A percentile compares a stretch with the other conserved stretches of the same genome.
Evolutionary conservation across 2,888 invertebrate genomes (phyloP).

Genomic region (Dolichopus griseipennis): DNA sequence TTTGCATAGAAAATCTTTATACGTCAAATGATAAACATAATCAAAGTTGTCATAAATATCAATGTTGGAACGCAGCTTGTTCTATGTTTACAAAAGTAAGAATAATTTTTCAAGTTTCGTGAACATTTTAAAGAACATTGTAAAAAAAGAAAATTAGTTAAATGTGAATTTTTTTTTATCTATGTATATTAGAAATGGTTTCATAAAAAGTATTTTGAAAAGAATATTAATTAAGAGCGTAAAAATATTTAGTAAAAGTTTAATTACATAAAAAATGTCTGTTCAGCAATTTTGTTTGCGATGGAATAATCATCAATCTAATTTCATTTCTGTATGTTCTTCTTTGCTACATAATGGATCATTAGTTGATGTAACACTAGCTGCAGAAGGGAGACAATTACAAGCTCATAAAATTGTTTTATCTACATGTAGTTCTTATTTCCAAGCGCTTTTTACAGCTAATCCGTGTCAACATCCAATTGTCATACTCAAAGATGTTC

Average conservation of each 20-base stretch:
- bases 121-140: neutral
- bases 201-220: neutral
- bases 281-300: conserved; percentile 71
- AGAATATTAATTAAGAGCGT: neutral
- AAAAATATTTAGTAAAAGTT: neutral
- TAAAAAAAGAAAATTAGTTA: neutral
- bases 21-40: no score
- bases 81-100: neutral
- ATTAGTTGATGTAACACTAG: conserved; percentile 80
- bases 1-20: no score
- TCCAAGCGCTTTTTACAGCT: conserved; percentile 76
- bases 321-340: conserved; percentile 83
- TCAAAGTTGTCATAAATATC: no score
- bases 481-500: conserved; percentile 81
- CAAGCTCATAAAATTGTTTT: conserved; percentile 85
- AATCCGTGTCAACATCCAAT: conserved; percentile 86
- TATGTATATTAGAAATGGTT: neutral
- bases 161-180: neutral
- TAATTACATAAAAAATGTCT: conserved; percentile 45
- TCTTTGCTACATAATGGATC: conserved; percentile 73
- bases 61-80: neutral
- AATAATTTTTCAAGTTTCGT: neutral
- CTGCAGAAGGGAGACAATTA: conserved; percentile 78
- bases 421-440: conserved; percentile 88
- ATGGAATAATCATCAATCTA: conserved; percentile 92